phyloP scores from a whole-genome alignment of 1,140 invertebrate genomes.

The Trissolcus basalis region DNA sequence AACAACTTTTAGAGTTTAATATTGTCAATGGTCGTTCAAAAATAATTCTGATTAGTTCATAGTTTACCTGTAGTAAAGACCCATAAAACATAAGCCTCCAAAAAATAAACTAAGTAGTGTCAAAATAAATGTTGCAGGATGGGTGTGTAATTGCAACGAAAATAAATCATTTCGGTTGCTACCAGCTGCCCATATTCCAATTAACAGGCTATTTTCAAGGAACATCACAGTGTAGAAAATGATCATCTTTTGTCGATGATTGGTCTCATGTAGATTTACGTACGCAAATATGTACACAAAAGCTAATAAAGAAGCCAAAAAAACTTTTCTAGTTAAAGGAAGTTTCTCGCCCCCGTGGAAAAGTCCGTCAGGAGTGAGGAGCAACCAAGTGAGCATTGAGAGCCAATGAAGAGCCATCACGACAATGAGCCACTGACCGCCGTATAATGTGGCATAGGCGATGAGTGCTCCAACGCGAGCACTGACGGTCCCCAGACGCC shows the following conservation, averaged over 20 bases:
- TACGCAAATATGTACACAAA: conserved; percentile 94
- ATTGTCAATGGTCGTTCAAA: too few relatives aligned
- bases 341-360: conserved; percentile 87
- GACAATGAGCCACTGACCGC: conserved; percentile 81
- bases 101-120: conserved; percentile 79
- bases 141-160: conserved; percentile 65
- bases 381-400: conserved; percentile 89
- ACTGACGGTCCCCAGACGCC: conserved; percentile 90
- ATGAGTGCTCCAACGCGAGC: conserved; percentile 87
- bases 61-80: conserved; percentile 85
- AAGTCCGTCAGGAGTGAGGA: conserved; percentile 87
- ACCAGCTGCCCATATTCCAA: conserved; percentile 84
- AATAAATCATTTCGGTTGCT: conserved; percentile 67
- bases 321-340: conserved; percentile 80
- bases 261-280: conserved; percentile 89
- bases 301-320: conserved; percentile 85
- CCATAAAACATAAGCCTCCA: conserved; percentile 89
- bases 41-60: too few relatives aligned
- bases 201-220: conserved; percentile 87
- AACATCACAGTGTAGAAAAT: conserved; percentile 95
- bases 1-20: background rate
- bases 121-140: conserved; percentile 78
- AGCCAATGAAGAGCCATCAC: conserved; percentile 88
- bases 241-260: conserved; percentile 87
- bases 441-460: conserved; percentile 90